Evolutionary conservation across 2,113 vertebrate species (phyloP), one percentile per base, ranked within the genome.

Genomic region (Regulus satrapa): DNA sequence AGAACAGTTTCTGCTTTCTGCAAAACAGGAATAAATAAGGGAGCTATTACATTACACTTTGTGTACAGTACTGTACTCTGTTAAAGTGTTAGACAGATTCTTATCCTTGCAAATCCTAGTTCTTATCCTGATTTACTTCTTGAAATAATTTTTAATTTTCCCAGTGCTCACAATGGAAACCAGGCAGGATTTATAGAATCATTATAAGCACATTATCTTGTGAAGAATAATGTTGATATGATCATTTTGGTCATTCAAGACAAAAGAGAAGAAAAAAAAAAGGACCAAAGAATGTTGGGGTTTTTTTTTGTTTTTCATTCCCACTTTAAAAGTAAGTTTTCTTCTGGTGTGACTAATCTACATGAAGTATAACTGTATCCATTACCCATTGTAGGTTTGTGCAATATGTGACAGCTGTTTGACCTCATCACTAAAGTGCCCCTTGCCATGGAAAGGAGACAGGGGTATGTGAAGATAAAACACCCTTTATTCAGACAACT

Each of bases 21-120:
- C 52, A 97, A 96, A 97, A 96, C 58, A 96, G 88, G 94, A 96
- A 97, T 97, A 97, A 97, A 95, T 96, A 97, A 96, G 74, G 48
- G 66, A 94, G 48, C 46, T 89, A 89, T 92, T 87, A 64, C 85
- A 81, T 96, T 96, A 88, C 92, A 85, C 59, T 80, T 80, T 90
- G 56, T 90, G 87, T 93, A 93, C 28, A 46, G 93, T 77, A 85
- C 58, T 88, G 67, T 77, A 79, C 46, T 94, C 80, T 62, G 82
- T 95, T 89, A 88, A 94, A 96, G 83, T 93, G 72, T 93, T 95
- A 97, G 94, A 89, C 92, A 92, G 88, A 94, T 90, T 91, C 67
- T 96, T 97, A 85, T 41, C 91, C 86, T 64, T 66, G 49, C 40
- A 86, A 91, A 94, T 81, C 87, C 61, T 67, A 72, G 43, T 93